These are phyloP conservation scores for Lasaia peninsularis DNA, from an alignment of 1,140 invertebrate species.

Conservation along the genomic window DNA sequence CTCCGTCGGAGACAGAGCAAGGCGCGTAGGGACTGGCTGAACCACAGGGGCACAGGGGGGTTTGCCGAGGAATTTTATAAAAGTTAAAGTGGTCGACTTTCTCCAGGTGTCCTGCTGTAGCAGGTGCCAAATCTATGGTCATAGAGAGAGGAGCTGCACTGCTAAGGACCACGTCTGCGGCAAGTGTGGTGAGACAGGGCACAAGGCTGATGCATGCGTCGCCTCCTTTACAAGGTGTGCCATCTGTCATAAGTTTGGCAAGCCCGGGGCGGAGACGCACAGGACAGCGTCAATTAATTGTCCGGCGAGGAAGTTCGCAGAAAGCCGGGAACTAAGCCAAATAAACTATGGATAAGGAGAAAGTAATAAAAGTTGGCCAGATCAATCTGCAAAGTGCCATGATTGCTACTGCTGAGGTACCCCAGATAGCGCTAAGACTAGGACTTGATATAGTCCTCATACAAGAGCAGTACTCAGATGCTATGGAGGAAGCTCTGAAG, in stretches of 20 bases:
- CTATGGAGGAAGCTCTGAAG: too few species aligned
- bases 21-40: too few species aligned
- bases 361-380: constrained; percentile 14
- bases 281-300: not conserved
- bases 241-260: constrained; percentile 20
- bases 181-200: constrained; percentile 22
- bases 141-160: constrained; percentile 24
- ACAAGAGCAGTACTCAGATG: constrained; percentile 24
- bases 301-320: constrained; percentile 17
- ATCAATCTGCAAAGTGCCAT: constrained; percentile 19
- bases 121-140: constrained; percentile 26
- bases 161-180: constrained; percentile 12
- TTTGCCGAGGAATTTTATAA: too few species aligned
- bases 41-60: too few species aligned
- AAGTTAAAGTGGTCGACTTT: constrained; percentile 16
- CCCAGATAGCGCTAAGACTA: constrained; percentile 1
- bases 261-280: not conserved
- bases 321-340: not conserved
- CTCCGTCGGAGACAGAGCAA: too few species aligned
- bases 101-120: constrained; percentile 24
- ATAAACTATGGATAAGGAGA: constrained; percentile 15
- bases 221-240: not conserved
- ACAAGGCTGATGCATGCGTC: constrained; percentile 5
- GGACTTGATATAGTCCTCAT: constrained; percentile 25
- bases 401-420: constrained; percentile 25